These are phyloP conservation scores for Ochropleura leucogaster DNA, from an alignment of 2,888 invertebrate species.

Conservation along the genomic window DNA sequence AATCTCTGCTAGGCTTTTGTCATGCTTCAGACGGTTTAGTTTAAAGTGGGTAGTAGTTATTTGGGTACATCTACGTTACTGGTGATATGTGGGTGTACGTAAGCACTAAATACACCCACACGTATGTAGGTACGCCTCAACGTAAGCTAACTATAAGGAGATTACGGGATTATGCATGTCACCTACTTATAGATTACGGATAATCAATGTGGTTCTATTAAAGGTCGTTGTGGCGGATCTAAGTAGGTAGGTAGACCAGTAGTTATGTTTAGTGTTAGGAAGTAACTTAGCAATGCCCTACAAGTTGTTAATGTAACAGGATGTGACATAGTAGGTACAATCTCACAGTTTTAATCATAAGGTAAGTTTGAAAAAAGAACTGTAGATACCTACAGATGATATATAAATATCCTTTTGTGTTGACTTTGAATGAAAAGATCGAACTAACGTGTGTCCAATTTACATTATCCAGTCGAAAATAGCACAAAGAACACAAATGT, in stretches of 20 bases:
- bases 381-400: background rate
- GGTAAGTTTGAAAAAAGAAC: background rate
- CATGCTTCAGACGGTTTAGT: conserved; percentile 1
- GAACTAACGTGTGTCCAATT: background rate
- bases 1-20: conserved; percentile 39
- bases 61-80: background rate
- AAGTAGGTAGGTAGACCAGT: background rate
- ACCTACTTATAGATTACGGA: background rate
- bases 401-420: background rate
- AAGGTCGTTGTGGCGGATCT: background rate
- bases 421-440: background rate
- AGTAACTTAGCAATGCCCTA: background rate
- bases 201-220: conserved; percentile 8
- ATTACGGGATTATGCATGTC: background rate
- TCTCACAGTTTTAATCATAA: background rate
- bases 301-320: background rate
- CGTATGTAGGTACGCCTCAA: background rate
- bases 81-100: background rate
- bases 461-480: conserved; percentile 4
- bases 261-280: background rate
- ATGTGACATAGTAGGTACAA: background rate
- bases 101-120: background rate
- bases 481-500: background rate
- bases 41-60: background rate
- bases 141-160: background rate